Conservation (phyloP, 2,888 invertebrate genomes). For the Dusona sp. region DNA sequence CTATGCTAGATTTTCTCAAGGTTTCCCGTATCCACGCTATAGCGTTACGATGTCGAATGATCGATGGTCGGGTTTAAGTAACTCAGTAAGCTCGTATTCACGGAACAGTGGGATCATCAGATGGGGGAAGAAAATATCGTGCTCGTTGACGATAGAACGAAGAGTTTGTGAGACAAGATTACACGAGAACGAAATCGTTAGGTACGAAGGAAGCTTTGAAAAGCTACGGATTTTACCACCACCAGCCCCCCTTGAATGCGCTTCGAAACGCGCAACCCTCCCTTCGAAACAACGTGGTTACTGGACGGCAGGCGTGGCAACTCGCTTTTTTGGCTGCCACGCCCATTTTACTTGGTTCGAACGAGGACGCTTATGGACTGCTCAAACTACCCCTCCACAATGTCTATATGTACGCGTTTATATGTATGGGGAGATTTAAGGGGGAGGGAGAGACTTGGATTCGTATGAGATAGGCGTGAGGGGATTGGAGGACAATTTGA, state of each 20-base stretch:
- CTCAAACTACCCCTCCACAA: slow-evolving; percentile 7
- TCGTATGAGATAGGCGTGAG: slow-evolving; percentile 27
- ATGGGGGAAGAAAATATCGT: slow-evolving; percentile 12
- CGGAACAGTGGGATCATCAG: neutral
- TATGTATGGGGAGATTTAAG: neutral
- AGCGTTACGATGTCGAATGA: slow-evolving; percentile 4
- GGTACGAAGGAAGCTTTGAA: slow-evolving; percentile 27
- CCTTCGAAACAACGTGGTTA: slow-evolving; percentile 55
- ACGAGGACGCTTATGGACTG: slow-evolving; percentile 29
- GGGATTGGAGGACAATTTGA: slow-evolving; percentile 55
- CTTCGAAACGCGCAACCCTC: slow-evolving; percentile 57
- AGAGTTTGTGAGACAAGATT: slow-evolving; percentile 30
- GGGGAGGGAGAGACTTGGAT: slow-evolving; percentile 30
- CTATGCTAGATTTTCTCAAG: neutral
- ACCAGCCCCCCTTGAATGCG: slow-evolving; percentile 15
- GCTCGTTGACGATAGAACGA: slow-evolving; percentile 42
- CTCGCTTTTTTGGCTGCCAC: slow-evolving; percentile 73
- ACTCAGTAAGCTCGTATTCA: slow-evolving; percentile 4
- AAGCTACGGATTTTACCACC: slow-evolving; percentile 33
- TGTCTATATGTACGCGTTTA: neutral
- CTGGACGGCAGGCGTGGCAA: slow-evolving; percentile 72
- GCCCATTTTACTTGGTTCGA: slow-evolving; percentile 71
- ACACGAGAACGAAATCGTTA: slow-evolving; percentile 8
- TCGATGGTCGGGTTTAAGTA: neutral
- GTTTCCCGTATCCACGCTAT: neutral